Conservation (phyloP, 2,797 vertebrate genomes). For the Pseudochaenichthys georgianus region DNA sequence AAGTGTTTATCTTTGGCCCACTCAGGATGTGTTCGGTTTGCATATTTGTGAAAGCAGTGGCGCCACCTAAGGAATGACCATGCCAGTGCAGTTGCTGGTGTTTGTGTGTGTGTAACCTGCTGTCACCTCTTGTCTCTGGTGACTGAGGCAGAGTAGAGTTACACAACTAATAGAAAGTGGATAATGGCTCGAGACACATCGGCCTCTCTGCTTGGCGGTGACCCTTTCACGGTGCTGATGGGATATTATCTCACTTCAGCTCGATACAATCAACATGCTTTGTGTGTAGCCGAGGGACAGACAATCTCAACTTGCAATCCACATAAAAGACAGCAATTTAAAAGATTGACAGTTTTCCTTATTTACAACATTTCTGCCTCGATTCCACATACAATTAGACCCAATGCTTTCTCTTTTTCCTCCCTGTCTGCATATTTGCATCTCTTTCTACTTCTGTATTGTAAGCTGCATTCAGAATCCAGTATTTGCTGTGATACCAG, state of each 20-base stretch:
- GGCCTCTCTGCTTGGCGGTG: background rate
- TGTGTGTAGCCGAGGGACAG: slow-evolving; percentile 25
- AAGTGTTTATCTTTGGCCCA: too few species aligned
- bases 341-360: slow-evolving; percentile 36
- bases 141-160: slow-evolving; percentile 19
- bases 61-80: too few species aligned
- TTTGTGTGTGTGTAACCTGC: slow-evolving; percentile 22
- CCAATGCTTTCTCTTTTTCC: background rate
- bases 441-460: slow-evolving; percentile 6
- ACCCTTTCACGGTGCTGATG: slow-evolving; percentile 42
- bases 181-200: slow-evolving; percentile 45
- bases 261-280: slow-evolving; percentile 39
- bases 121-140: slow-evolving; percentile 24
- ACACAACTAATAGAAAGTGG: slow-evolving; percentile 48
- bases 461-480: background rate
- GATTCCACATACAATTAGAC: slow-evolving; percentile 14
- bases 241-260: slow-evolving; percentile 52
- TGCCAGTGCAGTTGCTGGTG: background rate
- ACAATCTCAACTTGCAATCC: slow-evolving; percentile 47
- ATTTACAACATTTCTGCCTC: slow-evolving; percentile 32
- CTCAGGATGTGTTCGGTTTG: too few species aligned
- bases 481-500: background rate
- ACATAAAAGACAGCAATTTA: slow-evolving; percentile 40
- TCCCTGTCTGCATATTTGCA: slow-evolving; percentile 1
- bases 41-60: too few species aligned